phyloP scores from a whole-genome alignment of 2,888 invertebrate genomes.

The Lasioglossum vierecki region DNA sequence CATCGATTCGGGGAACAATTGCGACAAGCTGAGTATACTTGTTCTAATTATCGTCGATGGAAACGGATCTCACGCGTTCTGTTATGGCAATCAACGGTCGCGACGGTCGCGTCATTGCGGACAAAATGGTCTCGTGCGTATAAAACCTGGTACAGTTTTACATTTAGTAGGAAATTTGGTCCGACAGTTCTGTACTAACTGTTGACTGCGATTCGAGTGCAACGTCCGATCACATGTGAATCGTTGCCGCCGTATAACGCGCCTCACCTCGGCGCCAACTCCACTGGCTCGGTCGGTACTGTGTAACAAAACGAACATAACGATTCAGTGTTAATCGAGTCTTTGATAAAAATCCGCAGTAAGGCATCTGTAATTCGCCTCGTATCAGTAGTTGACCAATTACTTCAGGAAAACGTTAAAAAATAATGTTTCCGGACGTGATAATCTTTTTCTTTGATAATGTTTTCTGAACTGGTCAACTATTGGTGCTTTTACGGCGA shows the following conservation, averaged over 20 bases:
- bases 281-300: conserved; percentile 98
- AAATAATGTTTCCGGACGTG: too few species aligned
- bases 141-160: conserved; percentile 70
- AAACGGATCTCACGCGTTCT: conserved; percentile 14
- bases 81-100: conserved; percentile 34
- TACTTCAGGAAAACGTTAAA: too few species aligned
- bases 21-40: conserved; percentile 6
- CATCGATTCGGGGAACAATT: conserved; percentile 20
- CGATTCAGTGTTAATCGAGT: not conserved
- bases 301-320: conserved; percentile 63
- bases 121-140: conserved; percentile 49
- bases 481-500: too few species aligned
- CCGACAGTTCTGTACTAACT: conserved; percentile 74
- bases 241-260: conserved; percentile 96
- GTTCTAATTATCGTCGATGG: conserved; percentile 6
- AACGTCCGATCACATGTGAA: conserved; percentile 91
- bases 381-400: too few species aligned
- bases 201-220: conserved; percentile 67
- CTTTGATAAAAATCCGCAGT: not conserved
- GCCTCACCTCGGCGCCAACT: conserved; percentile 96
- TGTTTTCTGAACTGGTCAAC: too few species aligned
- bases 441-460: too few species aligned
- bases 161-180: conserved; percentile 79
- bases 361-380: too few species aligned
- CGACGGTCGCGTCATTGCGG: conserved; percentile 46